Evolutionary conservation across 2,113 vertebrate genomes (phyloP).

Genomic region (Notothenia coriiceps): DNA sequence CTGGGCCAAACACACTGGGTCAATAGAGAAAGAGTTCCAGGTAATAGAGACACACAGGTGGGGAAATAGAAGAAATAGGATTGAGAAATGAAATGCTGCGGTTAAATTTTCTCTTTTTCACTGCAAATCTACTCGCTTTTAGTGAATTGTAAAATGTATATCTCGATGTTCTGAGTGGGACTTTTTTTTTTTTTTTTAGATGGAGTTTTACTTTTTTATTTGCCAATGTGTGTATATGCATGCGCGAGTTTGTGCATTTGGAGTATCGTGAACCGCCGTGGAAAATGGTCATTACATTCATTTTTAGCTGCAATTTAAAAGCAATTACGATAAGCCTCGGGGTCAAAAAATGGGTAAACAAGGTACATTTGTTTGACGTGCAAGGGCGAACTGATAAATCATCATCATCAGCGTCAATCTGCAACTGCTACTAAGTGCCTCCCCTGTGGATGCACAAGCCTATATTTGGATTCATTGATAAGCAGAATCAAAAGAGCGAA

Average conservation of each 20-base stretch:
- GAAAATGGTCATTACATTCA: conserved; percentile 74
- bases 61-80: conserved; percentile 29
- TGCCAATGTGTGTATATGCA: conserved; percentile 26
- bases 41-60: conserved; percentile 48
- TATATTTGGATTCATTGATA: conserved; percentile 58
- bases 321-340: conserved; percentile 80
- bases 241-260: conserved; percentile 34
- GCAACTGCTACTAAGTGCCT: conserved; percentile 64
- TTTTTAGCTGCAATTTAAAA: conserved; percentile 83
- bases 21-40: conserved; percentile 55
- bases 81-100: conserved; percentile 31
- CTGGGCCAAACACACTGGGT: conserved; percentile 61
- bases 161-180: conserved; percentile 25
- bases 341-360: conserved; percentile 76
- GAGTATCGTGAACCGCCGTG: conserved; percentile 39
- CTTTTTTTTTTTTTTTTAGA: not conserved
- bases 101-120: conserved; percentile 26
- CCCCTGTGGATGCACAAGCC: conserved; percentile 42
- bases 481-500: conserved; percentile 32
- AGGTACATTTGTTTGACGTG: conserved; percentile 73
- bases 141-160: conserved; percentile 37
- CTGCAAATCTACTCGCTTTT: conserved; percentile 40
- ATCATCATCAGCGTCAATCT: conserved; percentile 68
- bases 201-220: not conserved
- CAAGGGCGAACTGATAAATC: conserved; percentile 75